Evolutionary conservation across 2,797 vertebrate species (phyloP), one percentile per base, ranked within the genome.

Genomic region (Decapterus maruadsi): DNA sequence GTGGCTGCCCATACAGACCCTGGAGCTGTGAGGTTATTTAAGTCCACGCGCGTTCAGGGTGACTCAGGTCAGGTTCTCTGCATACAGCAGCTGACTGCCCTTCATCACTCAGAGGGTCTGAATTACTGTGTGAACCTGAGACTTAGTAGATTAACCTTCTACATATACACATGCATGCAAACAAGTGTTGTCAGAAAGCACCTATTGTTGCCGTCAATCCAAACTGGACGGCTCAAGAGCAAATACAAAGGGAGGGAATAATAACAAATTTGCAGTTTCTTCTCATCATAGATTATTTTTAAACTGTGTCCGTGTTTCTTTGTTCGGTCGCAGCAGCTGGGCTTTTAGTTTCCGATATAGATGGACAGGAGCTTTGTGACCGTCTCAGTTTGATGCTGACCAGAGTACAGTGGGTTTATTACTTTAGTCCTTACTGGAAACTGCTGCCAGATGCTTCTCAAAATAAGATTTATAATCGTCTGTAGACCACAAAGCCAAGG

Each of bases 71-170:
- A 54, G 57, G 17, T 29, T 42, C 22, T 80, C 62, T 38, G 40
- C 79, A 75, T 80, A 40, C 50, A 56, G 64, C 84, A 88, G 81
- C 89, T 87, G 86, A 81, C 82, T 55, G 84, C 6, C 61, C 82
- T 84, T 82, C 83, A 54, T 84, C 81, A 66, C 77, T 81, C 73
- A 73, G 59, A 78, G 65, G 59, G n/a, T 63, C 56, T 1, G n/a
- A 65, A 77, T 80, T 67, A 68, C 74, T 78, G 80, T 29, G 51
- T 77, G 62, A 73, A 65, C 45, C 34, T 42, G 42, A 71, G 75
- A 73, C 11, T 82, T 53, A 72, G 40, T 61, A 68, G 84, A 87
- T 82, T 72, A 82, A 71, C 54, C 67, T n/a, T 34, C 60, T 34
- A n/a, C 56, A 38, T 31, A 48, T 50, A 20, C 45, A 45, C 53